Percentiles rank a stretch among this genome's conserved stretches.
phyloP scores from a whole-genome alignment of 2,113 vertebrate species.

The Pipra filicauda region DNA sequence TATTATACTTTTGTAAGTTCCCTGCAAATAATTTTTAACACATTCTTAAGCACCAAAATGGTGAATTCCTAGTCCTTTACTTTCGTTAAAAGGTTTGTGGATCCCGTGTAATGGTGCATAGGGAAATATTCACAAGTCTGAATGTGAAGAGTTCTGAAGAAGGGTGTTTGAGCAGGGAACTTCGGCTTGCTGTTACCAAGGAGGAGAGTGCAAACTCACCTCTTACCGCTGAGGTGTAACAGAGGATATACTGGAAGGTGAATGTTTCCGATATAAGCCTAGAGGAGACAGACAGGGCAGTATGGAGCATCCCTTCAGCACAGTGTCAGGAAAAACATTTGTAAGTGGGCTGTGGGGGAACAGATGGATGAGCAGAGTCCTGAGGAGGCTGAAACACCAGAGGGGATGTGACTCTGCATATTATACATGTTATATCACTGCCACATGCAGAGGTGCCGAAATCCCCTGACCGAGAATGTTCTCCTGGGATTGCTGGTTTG shows the following conservation, averaged over 20 bases:
- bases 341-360: not conserved
- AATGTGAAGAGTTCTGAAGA: not conserved
- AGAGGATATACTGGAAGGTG: not conserved
- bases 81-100: not conserved
- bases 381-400: not conserved
- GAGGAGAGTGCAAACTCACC: not conserved
- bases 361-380: not conserved
- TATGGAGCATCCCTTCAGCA: not conserved
- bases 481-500: not conserved
- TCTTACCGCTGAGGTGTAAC: fast-evolving
- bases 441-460: fast-evolving
- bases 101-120: not conserved
- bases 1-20: not conserved
- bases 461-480: not conserved
- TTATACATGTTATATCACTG: not conserved
- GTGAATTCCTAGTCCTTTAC: not conserved
- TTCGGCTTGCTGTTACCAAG: fast-evolving
- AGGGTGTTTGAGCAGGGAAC: not conserved
- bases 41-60: not conserved
- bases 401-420: fast-evolving
- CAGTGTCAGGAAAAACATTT: not conserved
- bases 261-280: not conserved
- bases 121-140: not conserved
- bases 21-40: not conserved
- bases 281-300: not conserved